phyloP scores from a whole-genome alignment of 2,113 vertebrate genomes.

The Canis aureus region DNA sequence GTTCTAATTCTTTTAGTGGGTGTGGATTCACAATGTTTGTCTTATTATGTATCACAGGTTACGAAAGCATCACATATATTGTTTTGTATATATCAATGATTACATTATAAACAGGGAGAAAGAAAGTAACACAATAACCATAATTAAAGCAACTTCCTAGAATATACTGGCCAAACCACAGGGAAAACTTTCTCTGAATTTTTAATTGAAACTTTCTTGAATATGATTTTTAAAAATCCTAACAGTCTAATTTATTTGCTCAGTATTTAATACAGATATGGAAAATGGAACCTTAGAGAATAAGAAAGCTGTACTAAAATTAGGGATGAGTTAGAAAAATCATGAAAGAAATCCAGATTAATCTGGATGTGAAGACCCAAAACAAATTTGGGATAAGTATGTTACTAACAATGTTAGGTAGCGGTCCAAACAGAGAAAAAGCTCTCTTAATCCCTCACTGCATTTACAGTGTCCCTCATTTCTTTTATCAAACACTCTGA shows the following conservation, averaged over 20 bases:
- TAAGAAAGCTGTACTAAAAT: background rate
- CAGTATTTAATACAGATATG: background rate
- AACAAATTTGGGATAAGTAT: background rate
- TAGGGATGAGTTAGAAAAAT: background rate
- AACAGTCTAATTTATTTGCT: background rate
- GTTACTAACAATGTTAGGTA: background rate
- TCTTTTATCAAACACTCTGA: background rate
- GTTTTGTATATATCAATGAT: background rate
- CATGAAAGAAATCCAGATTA: background rate
- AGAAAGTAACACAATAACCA: background rate
- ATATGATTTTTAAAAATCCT: background rate
- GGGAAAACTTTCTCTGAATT: background rate
- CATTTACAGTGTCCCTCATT: background rate
- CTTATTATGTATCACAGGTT: background rate
- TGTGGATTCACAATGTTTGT: background rate
- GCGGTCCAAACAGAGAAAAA: background rate
- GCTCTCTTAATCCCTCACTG: background rate
- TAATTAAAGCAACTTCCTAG: background rate
- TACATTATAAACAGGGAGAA: background rate
- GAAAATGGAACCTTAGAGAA: background rate
- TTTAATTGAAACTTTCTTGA: slow-evolving; percentile 27
- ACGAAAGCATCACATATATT: background rate
- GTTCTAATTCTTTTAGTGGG: background rate
- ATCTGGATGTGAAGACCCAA: background rate
- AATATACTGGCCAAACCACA: background rate